A percentile compares a stretch with the other conserved stretches of the same genome.
phyloP scores from a whole-genome alignment of 2,113 vertebrate species.

The Atherinomorus stipes region DNA sequence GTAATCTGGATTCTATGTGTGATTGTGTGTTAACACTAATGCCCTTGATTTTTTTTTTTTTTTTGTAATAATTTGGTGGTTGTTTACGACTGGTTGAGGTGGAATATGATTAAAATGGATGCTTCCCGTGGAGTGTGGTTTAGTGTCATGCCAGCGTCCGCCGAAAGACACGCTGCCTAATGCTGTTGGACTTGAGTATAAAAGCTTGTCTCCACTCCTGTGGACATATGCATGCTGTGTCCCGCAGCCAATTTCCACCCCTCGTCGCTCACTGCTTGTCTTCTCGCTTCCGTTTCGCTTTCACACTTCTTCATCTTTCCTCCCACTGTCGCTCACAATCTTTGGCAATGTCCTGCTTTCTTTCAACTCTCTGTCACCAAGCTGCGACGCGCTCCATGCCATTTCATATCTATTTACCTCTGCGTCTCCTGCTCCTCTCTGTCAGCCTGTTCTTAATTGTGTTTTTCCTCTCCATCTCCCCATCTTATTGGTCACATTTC shows the following conservation, averaged over 20 bases:
- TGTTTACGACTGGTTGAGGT: conserved; percentile 46
- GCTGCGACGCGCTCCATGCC: conserved; percentile 39
- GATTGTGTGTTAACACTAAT: conserved; percentile 21
- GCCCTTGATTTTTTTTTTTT: conserved; percentile 10
- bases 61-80: neutral
- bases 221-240: conserved; percentile 30
- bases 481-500: conserved; percentile 29
- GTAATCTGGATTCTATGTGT: conserved; percentile 8
- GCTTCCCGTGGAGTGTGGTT: conserved; percentile 60
- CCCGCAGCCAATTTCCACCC: conserved; percentile 64
- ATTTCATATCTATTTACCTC: conserved; percentile 59
- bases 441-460: conserved; percentile 56
- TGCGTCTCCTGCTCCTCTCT: conserved; percentile 29
- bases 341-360: conserved; percentile 43
- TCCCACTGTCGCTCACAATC: conserved; percentile 56
- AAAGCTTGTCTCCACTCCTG: conserved; percentile 58
- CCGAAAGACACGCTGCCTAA: conserved; percentile 74
- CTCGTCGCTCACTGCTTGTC: conserved; percentile 31
- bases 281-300: conserved; percentile 36
- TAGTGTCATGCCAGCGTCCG: conserved; percentile 54
- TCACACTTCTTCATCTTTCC: conserved; percentile 52
- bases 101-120: conserved; percentile 68
- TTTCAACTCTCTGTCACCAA: conserved; percentile 50
- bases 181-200: conserved; percentile 68
- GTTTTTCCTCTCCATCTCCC: conserved; percentile 44